A percentile compares a stretch with the other conserved stretches of the same genome.
Conservation (phyloP, 1,140 invertebrate genomes). For the Diorhabda sublineata region DNA sequence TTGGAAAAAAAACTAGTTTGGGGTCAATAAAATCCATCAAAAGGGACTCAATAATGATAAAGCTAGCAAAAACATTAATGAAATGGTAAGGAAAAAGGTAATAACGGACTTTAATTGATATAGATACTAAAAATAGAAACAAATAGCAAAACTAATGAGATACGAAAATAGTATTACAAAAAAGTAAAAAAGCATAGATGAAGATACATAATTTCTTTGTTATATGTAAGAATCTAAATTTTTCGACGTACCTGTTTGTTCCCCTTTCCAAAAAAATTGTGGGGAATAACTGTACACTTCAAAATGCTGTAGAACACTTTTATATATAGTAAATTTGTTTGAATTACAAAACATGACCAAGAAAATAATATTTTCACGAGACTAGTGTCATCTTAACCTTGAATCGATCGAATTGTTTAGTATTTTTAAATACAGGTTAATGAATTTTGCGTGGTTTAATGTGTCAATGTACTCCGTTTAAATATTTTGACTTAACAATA, state of each 20-base stretch:
- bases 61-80: too few species aligned
- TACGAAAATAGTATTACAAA: too few species aligned
- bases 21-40: too few species aligned
- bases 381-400: conserved; percentile 9
- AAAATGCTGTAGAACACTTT: not conserved
- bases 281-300: conserved; percentile 5
- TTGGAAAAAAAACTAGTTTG: too few species aligned
- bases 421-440: conserved; percentile 13
- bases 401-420: conserved; percentile 4
- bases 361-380: conserved; percentile 12
- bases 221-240: too few species aligned
- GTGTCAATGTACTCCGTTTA: conserved; percentile 11
- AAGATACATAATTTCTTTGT: too few species aligned
- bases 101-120: too few species aligned
- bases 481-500: not conserved
- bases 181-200: too few species aligned
- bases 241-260: conserved; percentile 10
- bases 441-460: not conserved
- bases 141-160: too few species aligned
- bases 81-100: too few species aligned
- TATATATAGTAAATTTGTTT: conserved; percentile 16
- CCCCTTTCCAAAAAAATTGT: conserved; percentile 3
- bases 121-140: too few species aligned
- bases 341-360: conserved; percentile 6
- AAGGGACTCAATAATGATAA: too few species aligned